These are phyloP conservation scores for Morpho helenor DNA, from an alignment of 2,888 invertebrate species.

Conservation along the genomic window DNA sequence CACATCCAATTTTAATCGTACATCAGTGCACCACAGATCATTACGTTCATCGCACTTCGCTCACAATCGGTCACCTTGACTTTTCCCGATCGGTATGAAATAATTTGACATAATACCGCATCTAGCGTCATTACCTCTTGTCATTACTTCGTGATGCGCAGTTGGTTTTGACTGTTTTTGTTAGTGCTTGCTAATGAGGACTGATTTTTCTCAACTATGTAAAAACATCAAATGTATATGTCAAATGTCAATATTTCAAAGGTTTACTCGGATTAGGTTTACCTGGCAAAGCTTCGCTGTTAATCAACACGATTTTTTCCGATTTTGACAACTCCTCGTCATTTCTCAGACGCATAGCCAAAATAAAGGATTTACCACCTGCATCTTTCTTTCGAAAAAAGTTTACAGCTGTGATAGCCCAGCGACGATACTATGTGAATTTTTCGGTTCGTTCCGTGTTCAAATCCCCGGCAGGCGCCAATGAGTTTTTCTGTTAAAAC, in stretches of 20 bases:
- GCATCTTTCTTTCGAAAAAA: no score
- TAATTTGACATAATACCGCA: slow-evolving; percentile 74
- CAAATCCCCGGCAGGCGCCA: no score
- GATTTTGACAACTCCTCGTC: no score
- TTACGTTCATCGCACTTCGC: slow-evolving; percentile 43
- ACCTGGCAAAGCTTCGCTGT: no score
- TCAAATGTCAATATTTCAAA: neutral
- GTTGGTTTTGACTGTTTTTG: slow-evolving; percentile 37
- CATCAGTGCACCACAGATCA: slow-evolving; percentile 36
- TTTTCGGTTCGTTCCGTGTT: no score
- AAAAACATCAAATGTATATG: neutral
- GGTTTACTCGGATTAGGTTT: neutral
- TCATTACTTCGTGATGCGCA: slow-evolving; percentile 46
- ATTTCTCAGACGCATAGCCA: no score
- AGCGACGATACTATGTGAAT: no score
- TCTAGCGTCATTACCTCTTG: slow-evolving; percentile 52
- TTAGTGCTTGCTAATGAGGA: slow-evolving; percentile 14
- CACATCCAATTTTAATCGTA: slow-evolving; percentile 31
- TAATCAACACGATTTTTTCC: no score
- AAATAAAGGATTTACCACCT: no score
- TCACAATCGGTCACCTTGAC: slow-evolving; percentile 72
- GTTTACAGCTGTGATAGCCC: no score
- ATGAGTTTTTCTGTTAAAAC: no score
- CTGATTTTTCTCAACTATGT: slow-evolving; percentile 10
- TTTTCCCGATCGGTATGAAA: slow-evolving; percentile 72